phyloP scores from a whole-genome alignment of 2,797 vertebrate genomes.

The Acomys russatus region DNA sequence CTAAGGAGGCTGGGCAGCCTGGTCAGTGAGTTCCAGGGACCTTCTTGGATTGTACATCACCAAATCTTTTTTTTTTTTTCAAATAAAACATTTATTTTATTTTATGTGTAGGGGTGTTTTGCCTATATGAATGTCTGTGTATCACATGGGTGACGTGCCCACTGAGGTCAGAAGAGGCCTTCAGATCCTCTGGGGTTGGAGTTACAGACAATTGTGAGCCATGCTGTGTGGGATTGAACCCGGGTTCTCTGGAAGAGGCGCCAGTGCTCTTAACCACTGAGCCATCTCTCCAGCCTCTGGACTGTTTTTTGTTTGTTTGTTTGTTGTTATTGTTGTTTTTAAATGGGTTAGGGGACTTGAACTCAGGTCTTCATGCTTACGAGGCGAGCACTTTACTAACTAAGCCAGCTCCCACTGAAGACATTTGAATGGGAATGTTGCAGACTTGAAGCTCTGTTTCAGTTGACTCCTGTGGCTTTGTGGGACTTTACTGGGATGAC shows the following conservation, averaged over 20 bases:
- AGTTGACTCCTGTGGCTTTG: not conserved
- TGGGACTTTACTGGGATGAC: not conserved
- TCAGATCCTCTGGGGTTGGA: not conserved
- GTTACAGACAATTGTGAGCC: not conserved
- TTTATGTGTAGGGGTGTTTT: not conserved
- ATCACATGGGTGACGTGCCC: not conserved
- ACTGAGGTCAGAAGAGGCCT: not conserved
- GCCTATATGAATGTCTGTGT: not conserved
- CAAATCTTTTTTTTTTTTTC: not conserved
- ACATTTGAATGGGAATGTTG: not conserved
- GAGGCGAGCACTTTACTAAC: not conserved
- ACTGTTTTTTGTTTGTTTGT: too few species aligned
- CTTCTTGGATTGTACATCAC: not conserved
- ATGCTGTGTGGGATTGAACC: not conserved
- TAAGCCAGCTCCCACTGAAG: not conserved
- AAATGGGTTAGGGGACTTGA: not conserved
- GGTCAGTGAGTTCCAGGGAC: not conserved
- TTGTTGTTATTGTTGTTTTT: not conserved
- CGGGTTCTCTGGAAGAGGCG: not conserved
- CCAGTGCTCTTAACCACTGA: not conserved
- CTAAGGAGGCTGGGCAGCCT: not conserved
- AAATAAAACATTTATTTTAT: not conserved
- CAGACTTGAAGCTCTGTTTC: not conserved
- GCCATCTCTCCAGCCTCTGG: not conserved
- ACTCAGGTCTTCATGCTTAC: not conserved